Evolutionary conservation across 2,888 invertebrate species (phyloP).

Genomic region (Eupithecia vulgata): DNA sequence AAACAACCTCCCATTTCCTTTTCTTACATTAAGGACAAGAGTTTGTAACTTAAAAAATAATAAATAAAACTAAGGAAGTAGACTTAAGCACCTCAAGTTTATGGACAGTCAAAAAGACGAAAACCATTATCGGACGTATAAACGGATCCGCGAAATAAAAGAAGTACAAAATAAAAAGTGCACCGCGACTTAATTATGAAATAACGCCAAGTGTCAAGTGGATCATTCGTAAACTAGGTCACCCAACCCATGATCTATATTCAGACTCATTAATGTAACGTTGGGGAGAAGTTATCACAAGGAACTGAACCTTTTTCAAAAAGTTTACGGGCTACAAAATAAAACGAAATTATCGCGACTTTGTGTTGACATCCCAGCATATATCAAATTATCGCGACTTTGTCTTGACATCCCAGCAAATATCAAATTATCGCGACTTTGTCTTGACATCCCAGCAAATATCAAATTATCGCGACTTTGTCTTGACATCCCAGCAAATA

Average conservation of each 20-base stretch:
- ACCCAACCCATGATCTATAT: conserved; percentile 64
- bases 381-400: not conserved
- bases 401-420: not conserved
- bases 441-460: no score
- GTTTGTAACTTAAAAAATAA: not conserved
- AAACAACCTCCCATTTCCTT: not conserved
- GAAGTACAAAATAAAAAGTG: not conserved
- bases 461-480: no score
- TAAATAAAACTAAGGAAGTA: conserved; percentile 4
- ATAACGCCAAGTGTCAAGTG: not conserved
- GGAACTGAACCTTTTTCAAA: not conserved
- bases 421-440: no score
- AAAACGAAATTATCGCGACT: no score
- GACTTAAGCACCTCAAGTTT: not conserved
- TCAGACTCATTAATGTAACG: not conserved
- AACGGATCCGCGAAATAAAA: not conserved
- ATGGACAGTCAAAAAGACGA: not conserved
- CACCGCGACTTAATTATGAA: not conserved
- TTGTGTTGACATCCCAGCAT: no score
- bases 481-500: no score
- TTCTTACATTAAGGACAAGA: not conserved
- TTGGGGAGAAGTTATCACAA: not conserved
- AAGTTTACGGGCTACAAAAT: not conserved
- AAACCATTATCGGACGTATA: not conserved
- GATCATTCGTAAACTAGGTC: conserved; percentile 88